Base-by-base conservation (phyloP, 2,888 invertebrate species). In the Rhodophaea formosa region DNA sequence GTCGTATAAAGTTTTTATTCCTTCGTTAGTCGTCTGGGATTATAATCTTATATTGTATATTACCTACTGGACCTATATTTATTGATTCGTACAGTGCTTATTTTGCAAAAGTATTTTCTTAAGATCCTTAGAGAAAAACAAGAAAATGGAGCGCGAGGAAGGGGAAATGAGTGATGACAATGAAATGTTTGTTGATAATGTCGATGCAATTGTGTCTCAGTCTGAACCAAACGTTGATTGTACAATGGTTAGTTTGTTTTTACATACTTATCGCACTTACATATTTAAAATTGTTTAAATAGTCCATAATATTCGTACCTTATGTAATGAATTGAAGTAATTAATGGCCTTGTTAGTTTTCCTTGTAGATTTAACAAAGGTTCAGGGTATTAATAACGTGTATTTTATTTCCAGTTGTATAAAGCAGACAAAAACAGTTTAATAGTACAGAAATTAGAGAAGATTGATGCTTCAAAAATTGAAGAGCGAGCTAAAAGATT, bases 101-200 rank as follows among this genome's bases (percentile, higher is more conserved):
- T 23, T 23, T 23, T 3, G 23, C 3, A 39, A 5, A 35, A 3
- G 10, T 10, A 12, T 39, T 12, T 3, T 39, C 7, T 32, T 23
- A 23, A 32, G 7, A 32, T 35, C 8, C 35, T 10, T 10, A 35
- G 2, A 2, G 35, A 39, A n/a, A 39, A 43, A 1, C n/a, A 29
- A 53, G 5, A 70, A 66, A 30, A 82, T 86, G 79, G 90, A 91
- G 53, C 82, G 69, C 71, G 91, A 91, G 78, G 90, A 91, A 66
- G 90, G 90, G 69, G 91, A 91, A 86, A 90, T 91, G 90, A 90
- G 89, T 69, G 90, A 89, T 64, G 89, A 89, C 63, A 80, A 79
- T 63, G 76, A 79, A 63, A 90, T 90, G 89, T 56, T 77, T 57
- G 74, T 84, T 54, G 86, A 88, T 66, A 79, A 82, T 63, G 72